Evolutionary conservation across 2,888 invertebrate species (phyloP).

Genomic region (Meganola albula): DNA sequence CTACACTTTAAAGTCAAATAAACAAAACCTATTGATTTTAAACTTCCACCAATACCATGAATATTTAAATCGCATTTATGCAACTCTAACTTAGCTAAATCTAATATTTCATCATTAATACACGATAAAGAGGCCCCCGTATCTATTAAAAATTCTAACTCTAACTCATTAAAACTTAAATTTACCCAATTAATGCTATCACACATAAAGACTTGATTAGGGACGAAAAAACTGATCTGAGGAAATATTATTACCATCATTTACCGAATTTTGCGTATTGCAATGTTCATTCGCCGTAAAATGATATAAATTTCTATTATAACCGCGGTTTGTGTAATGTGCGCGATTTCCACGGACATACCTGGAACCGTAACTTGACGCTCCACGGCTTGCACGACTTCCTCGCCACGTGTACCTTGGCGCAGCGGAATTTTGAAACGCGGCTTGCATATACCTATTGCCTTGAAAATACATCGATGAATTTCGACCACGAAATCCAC

Average conservation of each 20-base stretch:
- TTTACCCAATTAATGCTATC: neutral
- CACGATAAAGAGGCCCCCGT: neutral
- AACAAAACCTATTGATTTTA: neutral
- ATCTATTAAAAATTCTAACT: neutral
- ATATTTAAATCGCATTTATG: neutral
- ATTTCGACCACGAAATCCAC: neutral
- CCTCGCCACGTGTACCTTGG: neutral
- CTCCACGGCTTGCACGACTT: neutral
- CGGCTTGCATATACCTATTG: neutral
- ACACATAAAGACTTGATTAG: neutral
- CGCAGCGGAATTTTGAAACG: neutral
- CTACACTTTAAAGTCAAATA: neutral
- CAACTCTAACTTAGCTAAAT: neutral
- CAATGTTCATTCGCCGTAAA: neutral
- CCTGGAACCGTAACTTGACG: neutral
- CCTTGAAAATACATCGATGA: neutral
- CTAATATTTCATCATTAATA: neutral
- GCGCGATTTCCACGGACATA: neutral
- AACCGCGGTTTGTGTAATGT: neutral
- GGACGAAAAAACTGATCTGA: conserved; percentile 3
- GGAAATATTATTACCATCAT: too few relatives aligned
- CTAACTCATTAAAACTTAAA: neutral
- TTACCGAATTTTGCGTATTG: conserved; percentile 3
- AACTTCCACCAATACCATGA: neutral
- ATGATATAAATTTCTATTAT: neutral